Evolutionary conservation across 2,113 vertebrate species (phyloP).

Genomic region (Crotalus tigris): DNA sequence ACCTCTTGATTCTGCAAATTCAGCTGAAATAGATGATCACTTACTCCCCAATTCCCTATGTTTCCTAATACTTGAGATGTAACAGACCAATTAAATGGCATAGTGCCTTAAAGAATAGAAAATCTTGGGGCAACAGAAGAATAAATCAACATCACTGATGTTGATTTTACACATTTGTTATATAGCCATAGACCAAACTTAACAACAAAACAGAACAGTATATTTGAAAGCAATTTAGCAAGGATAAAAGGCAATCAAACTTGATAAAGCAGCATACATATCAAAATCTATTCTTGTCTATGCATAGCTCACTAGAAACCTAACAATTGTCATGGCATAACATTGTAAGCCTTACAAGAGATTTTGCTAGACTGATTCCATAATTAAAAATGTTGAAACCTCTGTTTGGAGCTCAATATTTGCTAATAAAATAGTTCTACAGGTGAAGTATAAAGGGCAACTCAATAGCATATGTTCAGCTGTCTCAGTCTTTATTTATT

Average conservation of each 20-base stretch:
- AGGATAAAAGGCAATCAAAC: neutral
- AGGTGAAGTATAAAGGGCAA: neutral
- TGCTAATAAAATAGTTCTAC: neutral
- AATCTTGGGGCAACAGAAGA: neutral
- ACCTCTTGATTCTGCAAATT: neutral
- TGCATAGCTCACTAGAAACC: neutral
- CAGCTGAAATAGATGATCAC: no score
- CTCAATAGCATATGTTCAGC: neutral
- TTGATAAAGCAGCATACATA: neutral
- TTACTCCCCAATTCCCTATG: neutral
- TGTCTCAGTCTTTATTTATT: neutral
- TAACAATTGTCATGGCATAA: neutral
- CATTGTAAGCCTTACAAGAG: neutral
- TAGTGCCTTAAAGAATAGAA: neutral
- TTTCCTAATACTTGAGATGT: neutral
- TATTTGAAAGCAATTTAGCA: neutral
- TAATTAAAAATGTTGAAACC: neutral
- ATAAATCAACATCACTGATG: neutral
- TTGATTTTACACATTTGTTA: neutral
- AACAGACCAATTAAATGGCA: neutral
- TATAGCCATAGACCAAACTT: neutral
- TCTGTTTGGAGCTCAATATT: neutral
- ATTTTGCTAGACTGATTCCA: neutral
- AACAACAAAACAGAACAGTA: neutral
- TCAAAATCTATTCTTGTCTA: neutral